A percentile compares a stretch with the other conserved stretches of the same genome.
Conservation (phyloP, 2,888 invertebrate species). For the Onthophagus sagittarius region DNA sequence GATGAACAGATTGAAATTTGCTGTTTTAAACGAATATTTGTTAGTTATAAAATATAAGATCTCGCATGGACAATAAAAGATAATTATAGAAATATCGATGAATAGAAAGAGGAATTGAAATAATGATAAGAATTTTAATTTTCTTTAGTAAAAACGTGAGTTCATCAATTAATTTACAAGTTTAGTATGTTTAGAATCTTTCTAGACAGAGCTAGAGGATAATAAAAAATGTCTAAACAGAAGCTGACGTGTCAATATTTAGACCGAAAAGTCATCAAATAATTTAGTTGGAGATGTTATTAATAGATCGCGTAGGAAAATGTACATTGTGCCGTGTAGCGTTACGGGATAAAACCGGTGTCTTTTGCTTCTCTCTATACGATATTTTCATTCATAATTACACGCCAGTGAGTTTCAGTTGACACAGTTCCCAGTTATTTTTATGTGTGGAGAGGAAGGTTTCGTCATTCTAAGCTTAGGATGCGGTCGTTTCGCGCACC, state of each 20-base stretch:
- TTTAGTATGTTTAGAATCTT: not conserved
- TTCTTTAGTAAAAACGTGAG: not conserved
- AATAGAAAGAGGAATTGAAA: too few relatives aligned
- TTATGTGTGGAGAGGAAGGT: constrained; percentile 11
- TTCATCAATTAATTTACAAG: not conserved
- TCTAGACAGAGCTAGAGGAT: not conserved
- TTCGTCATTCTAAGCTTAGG: not conserved
- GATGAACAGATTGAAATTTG: too few relatives aligned
- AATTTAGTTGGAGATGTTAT: not conserved
- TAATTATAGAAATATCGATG: too few relatives aligned
- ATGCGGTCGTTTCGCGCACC: not conserved
- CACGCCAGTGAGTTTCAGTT: constrained; percentile 6
- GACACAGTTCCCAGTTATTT: constrained; percentile 24
- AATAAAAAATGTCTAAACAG: not conserved
- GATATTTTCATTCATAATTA: not conserved
- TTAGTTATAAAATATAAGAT: too few relatives aligned
- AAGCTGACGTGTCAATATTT: not conserved
- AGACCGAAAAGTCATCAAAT: not conserved
- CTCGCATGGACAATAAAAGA: too few relatives aligned
- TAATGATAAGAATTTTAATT: too few relatives aligned
- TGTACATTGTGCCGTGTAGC: not conserved
- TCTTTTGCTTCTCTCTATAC: not conserved
- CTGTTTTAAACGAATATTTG: too few relatives aligned
- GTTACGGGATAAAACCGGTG: not conserved
- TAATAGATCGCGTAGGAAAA: not conserved